These are phyloP conservation scores for Equus przewalskii DNA, from an alignment of 2,113 vertebrate species.

Conservation along the genomic window DNA sequence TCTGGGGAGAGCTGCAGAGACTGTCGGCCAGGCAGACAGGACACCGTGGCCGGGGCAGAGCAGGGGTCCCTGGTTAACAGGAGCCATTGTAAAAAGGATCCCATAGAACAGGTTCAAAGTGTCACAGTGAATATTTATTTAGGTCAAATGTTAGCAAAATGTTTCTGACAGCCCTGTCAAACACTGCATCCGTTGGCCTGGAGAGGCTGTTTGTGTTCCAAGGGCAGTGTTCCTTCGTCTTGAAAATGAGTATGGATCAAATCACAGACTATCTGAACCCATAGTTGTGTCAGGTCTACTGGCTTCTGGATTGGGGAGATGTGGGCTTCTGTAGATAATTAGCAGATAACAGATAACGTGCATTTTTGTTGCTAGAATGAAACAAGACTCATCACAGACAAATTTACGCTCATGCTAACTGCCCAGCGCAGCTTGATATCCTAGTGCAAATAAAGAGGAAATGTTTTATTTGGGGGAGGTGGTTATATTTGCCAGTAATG, in stretches of 20 bases:
- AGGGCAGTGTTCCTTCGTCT: not conserved
- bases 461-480: not conserved
- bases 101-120: not conserved
- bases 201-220: not conserved
- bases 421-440: constrained; percentile 12
- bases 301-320: not conserved
- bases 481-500: not conserved
- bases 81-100: not conserved
- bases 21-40: not conserved
- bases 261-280: not conserved
- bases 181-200: not conserved
- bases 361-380: constrained; percentile 2
- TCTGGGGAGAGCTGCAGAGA: not conserved
- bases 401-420: not conserved
- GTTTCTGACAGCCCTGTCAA: constrained; percentile 69
- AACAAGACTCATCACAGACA: not conserved
- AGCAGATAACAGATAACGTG: not conserved
- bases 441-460: constrained; percentile 19
- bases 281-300: not conserved
- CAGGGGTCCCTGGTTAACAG: not conserved
- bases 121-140: constrained; percentile 57
- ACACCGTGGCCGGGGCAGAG: accelerated
- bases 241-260: not conserved
- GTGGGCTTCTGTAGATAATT: not conserved
- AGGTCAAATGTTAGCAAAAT: constrained; percentile 72